Evolutionary conservation across 2,113 vertebrate genomes (phyloP), one percentile per base, ranked within the genome.

Genomic region (Gadus chalcogrammus): DNA sequence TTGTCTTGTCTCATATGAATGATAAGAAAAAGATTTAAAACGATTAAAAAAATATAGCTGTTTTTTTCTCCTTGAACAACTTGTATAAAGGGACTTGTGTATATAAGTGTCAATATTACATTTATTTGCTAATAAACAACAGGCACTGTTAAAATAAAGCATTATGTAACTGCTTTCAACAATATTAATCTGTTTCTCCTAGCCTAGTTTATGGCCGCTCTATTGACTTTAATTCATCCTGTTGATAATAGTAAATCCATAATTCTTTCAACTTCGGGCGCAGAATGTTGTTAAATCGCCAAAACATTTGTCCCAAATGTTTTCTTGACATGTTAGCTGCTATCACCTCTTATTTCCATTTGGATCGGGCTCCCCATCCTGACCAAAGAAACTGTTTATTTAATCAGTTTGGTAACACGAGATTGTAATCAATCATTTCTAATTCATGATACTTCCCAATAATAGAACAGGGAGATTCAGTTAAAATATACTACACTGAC

Each of bases 351-450:
- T 78, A 48, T 70, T 71, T 69, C 65, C 2, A 58, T 74, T 74
- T 67, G 69, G 77, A 83, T 82, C 73, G 67, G 59, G 67, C 66
- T 72, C 73, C 73, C 61, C 31, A 59, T 59, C 52, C 77, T 68
- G 70, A 72, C 78, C 77, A 84, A 75, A 9, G 74, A 70, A 87
- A 78, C 73, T 83, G 76, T 86, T 87, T 87, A 87, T 84, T 83
- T 86, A 71, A 85, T 84, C 67, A 77, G 70, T 84, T 81, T 85
- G 78, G 79, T 77, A 85, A 87, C 72, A 83, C 83, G 84, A 76
- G 64, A 72, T 70, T 77, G 78, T 74, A 65, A 88, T 84, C 76
- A 77, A 84, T 85, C 76, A 85, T 91, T 86, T 72, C 87, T 89
- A 84, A 87, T 87, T 85, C 83, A 89, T 70, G 64, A 80, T 38